These are phyloP conservation scores for Epirrhoe alternata DNA, from an alignment of 2,888 invertebrate genomes.

Conservation along the genomic window DNA sequence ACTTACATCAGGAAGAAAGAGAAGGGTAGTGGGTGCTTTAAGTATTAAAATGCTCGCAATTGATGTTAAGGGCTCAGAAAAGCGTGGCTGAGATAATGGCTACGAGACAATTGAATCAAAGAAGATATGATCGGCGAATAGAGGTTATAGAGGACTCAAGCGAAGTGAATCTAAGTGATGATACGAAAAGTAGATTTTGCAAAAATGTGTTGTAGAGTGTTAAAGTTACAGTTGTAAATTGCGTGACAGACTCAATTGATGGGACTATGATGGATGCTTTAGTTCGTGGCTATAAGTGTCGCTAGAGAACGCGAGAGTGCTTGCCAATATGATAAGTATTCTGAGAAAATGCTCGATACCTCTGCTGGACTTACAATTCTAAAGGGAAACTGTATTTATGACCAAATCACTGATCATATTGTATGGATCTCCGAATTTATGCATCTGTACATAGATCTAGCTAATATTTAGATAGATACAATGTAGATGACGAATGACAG, in stretches of 20 bases:
- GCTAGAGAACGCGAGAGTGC: conserved; percentile 34
- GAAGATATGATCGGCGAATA: not conserved
- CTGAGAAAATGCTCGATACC: conserved; percentile 3
- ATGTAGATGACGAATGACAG: conserved; percentile 7
- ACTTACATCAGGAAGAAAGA: not conserved
- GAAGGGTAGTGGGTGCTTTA: not conserved
- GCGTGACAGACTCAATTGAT: conserved; percentile 1
- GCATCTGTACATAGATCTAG: conserved; percentile 42
- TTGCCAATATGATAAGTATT: conserved; percentile 22
- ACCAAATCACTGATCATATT: conserved; percentile 34
- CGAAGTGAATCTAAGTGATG: not conserved
- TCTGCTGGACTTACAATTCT: not conserved
- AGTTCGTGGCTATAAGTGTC: conserved; percentile 29
- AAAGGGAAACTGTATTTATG: conserved; percentile 26
- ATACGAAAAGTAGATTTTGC: not conserved
- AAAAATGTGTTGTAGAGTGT: not conserved
- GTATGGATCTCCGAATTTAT: conserved; percentile 45
- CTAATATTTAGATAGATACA: conserved; percentile 31
- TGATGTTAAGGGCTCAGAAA: not conserved
- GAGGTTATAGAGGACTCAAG: not conserved
- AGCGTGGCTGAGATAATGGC: not conserved
- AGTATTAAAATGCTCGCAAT: not conserved
- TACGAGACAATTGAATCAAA: not conserved
- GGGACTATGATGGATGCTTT: conserved; percentile 4
- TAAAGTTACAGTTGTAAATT: not conserved